A percentile compares a stretch with the other conserved stretches of the same genome.
These are phyloP conservation scores for Capra hircus DNA, from an alignment of 2,113 vertebrate species.

Conservation along the genomic window DNA sequence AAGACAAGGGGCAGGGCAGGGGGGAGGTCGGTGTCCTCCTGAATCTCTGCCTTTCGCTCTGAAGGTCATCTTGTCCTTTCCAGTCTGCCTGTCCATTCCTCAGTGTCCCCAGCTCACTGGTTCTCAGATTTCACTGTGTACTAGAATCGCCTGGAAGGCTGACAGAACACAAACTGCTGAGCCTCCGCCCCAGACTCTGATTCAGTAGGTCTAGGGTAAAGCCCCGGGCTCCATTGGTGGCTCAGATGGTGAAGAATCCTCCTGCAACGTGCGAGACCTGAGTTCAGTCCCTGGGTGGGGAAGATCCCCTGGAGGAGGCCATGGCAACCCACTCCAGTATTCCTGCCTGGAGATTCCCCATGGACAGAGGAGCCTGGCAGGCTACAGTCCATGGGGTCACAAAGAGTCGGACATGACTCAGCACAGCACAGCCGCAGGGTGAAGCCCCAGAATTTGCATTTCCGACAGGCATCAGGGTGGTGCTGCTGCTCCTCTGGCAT, in stretches of 20 bases:
- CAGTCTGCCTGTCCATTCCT: neutral
- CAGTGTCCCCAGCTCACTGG: neutral
- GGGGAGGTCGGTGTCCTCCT: neutral
- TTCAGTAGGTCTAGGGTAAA: neutral
- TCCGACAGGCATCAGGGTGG: neutral
- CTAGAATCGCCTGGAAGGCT: neutral
- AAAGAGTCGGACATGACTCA: fast-evolving
- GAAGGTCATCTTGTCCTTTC: neutral
- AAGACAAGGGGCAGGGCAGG: neutral
- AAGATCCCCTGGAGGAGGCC: neutral
- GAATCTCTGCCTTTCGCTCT: neutral
- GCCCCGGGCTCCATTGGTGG: neutral
- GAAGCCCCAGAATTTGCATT: neutral
- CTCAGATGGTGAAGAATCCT: neutral
- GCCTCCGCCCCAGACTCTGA: neutral
- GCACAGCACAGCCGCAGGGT: neutral
- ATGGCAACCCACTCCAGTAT: neutral
- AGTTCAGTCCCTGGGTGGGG: neutral
- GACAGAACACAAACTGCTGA: too few species aligned
- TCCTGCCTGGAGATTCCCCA: neutral
- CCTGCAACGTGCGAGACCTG: fast-evolving
- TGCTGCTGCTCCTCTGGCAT: neutral
- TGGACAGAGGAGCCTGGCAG: fast-evolving
- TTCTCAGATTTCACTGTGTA: neutral
- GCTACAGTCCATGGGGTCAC: neutral